Evolutionary conservation across 2,797 vertebrate species (phyloP).

Genomic region (Linurgus olivaceus): DNA sequence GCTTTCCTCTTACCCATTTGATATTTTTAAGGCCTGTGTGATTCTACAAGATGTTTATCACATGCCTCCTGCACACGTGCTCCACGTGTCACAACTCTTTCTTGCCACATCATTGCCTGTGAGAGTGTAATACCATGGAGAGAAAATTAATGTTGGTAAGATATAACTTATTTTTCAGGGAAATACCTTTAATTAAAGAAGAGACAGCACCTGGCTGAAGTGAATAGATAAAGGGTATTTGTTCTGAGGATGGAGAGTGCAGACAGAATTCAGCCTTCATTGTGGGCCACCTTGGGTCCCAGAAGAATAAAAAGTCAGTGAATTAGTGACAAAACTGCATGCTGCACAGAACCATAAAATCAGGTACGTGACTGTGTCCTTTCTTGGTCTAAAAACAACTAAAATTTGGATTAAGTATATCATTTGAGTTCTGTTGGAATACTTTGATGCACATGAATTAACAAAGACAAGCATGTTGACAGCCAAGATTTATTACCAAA

Average conservation of each 20-base stretch:
- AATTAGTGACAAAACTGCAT: neutral
- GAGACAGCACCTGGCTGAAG: neutral
- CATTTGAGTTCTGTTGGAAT: neutral
- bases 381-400: neutral
- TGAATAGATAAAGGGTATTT: neutral
- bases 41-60: neutral
- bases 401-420: neutral
- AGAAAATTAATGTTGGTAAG: neutral
- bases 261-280: neutral
- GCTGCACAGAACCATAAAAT: neutral
- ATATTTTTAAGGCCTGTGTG: neutral
- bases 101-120: neutral
- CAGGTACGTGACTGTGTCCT: neutral
- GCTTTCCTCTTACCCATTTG: neutral
- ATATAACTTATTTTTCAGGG: neutral
- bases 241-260: neutral
- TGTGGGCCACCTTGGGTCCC: neutral
- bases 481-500: conserved; percentile 56
- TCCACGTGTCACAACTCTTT: neutral
- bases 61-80: neutral
- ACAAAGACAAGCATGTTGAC: conserved; percentile 9
- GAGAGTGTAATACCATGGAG: neutral
- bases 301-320: neutral
- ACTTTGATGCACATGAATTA: neutral
- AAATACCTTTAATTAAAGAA: neutral